Conservation (phyloP, 2,888 invertebrate genomes). For the Caenorhabditis sp. region DNA sequence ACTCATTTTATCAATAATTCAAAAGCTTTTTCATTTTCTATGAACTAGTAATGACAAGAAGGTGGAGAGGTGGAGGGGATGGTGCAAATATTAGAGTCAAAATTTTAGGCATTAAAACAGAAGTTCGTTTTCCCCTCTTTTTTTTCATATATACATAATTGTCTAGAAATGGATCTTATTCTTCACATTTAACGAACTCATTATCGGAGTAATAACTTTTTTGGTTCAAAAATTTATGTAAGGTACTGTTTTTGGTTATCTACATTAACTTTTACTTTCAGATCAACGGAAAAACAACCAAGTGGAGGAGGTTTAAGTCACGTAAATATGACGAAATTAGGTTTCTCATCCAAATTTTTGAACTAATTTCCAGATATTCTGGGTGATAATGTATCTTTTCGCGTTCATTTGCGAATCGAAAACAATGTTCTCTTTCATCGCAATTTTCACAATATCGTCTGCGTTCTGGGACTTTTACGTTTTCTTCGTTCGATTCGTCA, state of each 20-base stretch:
- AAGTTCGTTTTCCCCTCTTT: not conserved
- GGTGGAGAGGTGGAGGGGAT: not conserved
- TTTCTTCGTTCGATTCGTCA: not conserved
- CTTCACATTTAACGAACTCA: not conserved
- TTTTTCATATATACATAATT: not conserved
- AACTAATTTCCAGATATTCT: not conserved
- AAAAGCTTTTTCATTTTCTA: not conserved
- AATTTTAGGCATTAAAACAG: not conserved
- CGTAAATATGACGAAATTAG: not conserved
- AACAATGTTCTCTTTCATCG: not conserved
- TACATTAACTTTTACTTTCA: not conserved
- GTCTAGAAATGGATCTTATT: not conserved
- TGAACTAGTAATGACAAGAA: not conserved
- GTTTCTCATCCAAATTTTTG: not conserved
- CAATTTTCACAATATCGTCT: not conserved
- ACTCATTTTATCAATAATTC: too few species aligned
- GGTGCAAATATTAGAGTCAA: not conserved
- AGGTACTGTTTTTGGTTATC: not conserved
- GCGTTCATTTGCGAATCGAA: not conserved
- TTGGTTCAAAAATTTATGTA: not conserved
- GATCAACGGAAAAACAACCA: not conserved
- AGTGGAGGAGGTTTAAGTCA: not conserved
- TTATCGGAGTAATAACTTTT: not conserved
- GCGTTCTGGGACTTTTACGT: not conserved
- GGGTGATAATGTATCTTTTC: not conserved